These are phyloP conservation scores for Hormiphora californensis DNA, from an alignment of 37 sponge, comb jelly and placozoan species.

Conservation along the genomic window DNA sequence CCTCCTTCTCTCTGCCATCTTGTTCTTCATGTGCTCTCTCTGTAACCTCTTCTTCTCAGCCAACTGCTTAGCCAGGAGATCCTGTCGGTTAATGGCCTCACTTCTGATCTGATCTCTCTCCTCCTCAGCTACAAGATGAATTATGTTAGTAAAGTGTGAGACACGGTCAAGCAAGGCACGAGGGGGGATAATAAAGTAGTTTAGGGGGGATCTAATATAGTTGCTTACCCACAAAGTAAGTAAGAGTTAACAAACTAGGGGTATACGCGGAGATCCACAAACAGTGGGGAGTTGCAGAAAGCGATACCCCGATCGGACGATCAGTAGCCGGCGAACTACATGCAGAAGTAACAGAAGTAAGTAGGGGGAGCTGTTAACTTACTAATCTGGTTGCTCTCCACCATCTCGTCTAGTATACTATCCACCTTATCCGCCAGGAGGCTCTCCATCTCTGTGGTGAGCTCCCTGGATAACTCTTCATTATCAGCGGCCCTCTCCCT, in stretches of 20 bases:
- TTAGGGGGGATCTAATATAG: too few species aligned
- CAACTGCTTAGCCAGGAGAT: neutral
- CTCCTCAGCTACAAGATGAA: neutral
- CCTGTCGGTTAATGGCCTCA: neutral
- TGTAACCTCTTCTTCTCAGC: neutral
- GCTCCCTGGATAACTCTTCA: neutral
- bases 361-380: neutral
- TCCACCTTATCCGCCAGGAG: neutral
- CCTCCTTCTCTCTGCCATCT: constrained; percentile 38
- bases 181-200: too few species aligned
- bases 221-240: too few species aligned
- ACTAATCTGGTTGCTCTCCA: neutral
- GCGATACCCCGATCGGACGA: too few species aligned
- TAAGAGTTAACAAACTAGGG: too few species aligned
- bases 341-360: neutral
- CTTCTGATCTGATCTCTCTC: neutral
- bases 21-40: neutral
- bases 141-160: too few species aligned
- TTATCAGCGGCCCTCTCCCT: neutral
- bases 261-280: too few species aligned
- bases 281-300: too few species aligned
- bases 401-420: neutral
- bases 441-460: neutral
- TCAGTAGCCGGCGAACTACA: too few species aligned
- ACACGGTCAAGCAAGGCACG: too few species aligned